Base-by-base conservation (phyloP, 2,888 invertebrate species). In the Pantelozetes paolii region DNA sequence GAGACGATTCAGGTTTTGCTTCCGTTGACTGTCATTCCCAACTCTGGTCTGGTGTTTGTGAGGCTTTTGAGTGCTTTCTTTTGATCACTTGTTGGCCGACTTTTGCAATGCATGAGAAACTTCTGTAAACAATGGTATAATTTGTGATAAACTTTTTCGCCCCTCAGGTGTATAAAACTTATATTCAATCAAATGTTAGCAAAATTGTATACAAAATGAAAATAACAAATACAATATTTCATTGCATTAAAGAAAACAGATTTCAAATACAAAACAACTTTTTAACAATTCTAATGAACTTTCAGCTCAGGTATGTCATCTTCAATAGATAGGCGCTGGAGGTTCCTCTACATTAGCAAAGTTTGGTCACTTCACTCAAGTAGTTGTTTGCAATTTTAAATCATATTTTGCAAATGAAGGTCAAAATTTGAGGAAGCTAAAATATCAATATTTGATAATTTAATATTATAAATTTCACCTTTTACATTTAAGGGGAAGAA, bases 51-150 rank as follows among this genome's bases (percentile, higher is more conserved):
- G 18, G 26, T 20, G 54, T 23, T 5, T n/a, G 50, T 5, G 23
- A 26, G 36, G 28, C 32, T 36, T 62, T 62, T 32, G 32, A 6
- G 3, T 20, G 20, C 62, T 62, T 62, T 62, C 62, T n/a, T n/a
- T n/a, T n/a, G 28, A 3, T 67, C 36, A 67, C 67, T 67, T 67
- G 42, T 67, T 64, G 67, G 42, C 67, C 67, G 67, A 67, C 36
- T 62, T 62, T 62, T 32, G 62, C 59, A 67, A 67, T 67, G 67
- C 67, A 42, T 67, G 67, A 67, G 67, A 67, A 67, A 42, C 40
- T 36, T 67, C 3, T 42, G 42, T 30, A 67, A 67, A 67, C 67
- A 67, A 67, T 67, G 23, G 42, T 36, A 42, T 42, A 20, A 67
- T 67, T 67, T 67, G 67, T 67, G 42, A 42, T 40, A 67, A 67